Conservation (phyloP, 2,888 invertebrate genomes). For the Heliconius erato region DNA sequence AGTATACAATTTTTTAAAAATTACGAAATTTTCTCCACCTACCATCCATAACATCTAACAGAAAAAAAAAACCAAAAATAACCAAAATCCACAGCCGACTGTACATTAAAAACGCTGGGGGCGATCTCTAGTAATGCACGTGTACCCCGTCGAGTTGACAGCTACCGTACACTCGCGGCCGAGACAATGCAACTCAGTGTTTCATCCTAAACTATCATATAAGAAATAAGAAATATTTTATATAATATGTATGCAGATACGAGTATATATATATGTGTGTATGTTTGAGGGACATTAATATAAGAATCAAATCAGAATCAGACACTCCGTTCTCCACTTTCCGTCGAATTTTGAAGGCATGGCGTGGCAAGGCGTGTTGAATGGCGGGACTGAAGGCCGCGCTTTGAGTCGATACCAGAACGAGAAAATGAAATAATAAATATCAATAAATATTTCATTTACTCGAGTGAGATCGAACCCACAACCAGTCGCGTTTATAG, state of each 20-base stretch:
- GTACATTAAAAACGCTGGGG: conserved; percentile 62
- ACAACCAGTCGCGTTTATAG: too few relatives aligned
- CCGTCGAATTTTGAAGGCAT: too few relatives aligned
- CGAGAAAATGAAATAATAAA: too few relatives aligned
- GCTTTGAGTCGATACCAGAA: too few relatives aligned
- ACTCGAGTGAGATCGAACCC: too few relatives aligned
- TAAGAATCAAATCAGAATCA: too few relatives aligned
- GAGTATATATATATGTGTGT: not conserved
- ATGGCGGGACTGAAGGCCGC: too few relatives aligned
- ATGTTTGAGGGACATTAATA: not conserved
- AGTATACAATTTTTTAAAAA: too few relatives aligned
- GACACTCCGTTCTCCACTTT: too few relatives aligned
- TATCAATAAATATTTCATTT: too few relatives aligned
- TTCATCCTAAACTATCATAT: conserved; percentile 42
- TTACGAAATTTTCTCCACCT: not conserved
- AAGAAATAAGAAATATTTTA: conserved; percentile 20
- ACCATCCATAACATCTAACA: not conserved
- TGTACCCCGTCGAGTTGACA: conserved; percentile 57
- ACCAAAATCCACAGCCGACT: conserved; percentile 46
- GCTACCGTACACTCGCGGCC: conserved; percentile 51
- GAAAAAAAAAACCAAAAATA: not conserved
- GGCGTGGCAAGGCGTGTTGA: too few relatives aligned
- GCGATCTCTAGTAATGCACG: conserved; percentile 68
- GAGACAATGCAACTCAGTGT: conserved; percentile 45
- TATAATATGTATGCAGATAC: not conserved